phyloP scores from a whole-genome alignment of 2,797 vertebrate species.

The Paedocypris micromegethes region DNA sequence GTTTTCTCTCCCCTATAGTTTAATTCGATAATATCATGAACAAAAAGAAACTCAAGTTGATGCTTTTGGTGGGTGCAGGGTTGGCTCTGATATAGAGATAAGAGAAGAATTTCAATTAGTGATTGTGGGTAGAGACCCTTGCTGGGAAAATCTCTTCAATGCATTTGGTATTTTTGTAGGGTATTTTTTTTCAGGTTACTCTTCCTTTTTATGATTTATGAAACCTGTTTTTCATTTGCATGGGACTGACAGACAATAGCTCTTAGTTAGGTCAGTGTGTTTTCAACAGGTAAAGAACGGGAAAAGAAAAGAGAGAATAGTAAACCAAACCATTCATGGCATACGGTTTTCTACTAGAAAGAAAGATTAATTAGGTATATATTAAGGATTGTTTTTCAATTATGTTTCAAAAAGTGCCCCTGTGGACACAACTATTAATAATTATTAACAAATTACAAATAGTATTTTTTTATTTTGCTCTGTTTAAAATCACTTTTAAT shows the following conservation, averaged over 20 bases:
- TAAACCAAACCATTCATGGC: not conserved
- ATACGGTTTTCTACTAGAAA: too few species aligned
- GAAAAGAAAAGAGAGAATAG: not conserved
- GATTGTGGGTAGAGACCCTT: slow-evolving; percentile 1
- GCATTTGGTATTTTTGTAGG: not conserved
- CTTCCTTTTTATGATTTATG: not conserved
- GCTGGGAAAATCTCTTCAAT: slow-evolving; percentile 31
- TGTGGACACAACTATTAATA: too few species aligned
- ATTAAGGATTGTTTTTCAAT: too few species aligned
- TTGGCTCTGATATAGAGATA: not conserved
- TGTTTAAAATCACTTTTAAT: too few species aligned
- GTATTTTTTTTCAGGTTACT: slow-evolving; percentile 17
- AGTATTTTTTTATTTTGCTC: too few species aligned
- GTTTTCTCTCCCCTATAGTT: too few species aligned
- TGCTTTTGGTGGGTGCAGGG: not conserved
- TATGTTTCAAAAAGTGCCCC: too few species aligned
- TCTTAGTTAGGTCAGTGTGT: not conserved
- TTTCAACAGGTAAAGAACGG: not conserved
- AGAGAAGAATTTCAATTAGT: slow-evolving; percentile 9
- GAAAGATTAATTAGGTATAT: too few species aligned
- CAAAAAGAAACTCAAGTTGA: slow-evolving; percentile 12
- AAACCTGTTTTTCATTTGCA: slow-evolving; percentile 40
- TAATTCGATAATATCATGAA: not conserved
- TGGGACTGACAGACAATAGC: slow-evolving; percentile 27
- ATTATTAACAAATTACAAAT: too few species aligned